Conservation (phyloP, 2,797 vertebrate genomes). For the Onychomys leucogaster region DNA sequence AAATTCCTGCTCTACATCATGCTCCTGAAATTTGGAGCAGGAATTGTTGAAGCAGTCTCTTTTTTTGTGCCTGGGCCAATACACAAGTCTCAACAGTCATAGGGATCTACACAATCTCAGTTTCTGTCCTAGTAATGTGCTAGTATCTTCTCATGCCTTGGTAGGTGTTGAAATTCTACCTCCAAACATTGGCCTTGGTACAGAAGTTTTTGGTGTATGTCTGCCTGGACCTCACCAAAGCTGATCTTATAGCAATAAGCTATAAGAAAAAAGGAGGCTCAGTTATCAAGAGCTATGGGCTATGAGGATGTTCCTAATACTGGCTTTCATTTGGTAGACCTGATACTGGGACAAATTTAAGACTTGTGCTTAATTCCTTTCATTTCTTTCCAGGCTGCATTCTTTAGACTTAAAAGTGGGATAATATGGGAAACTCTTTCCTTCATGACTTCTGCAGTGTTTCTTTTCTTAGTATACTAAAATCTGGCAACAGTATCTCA, state of each 20-base stretch:
- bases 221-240: not conserved
- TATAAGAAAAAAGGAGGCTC: not conserved
- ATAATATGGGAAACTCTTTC: not conserved
- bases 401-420: not conserved
- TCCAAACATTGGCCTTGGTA: not conserved
- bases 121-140: not conserved
- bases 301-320: not conserved
- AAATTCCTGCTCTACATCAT: not conserved
- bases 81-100: not conserved
- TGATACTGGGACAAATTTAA: not conserved
- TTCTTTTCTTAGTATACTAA: not conserved
- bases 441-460: not conserved
- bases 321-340: not conserved
- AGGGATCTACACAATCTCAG: not conserved
- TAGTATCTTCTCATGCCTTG: not conserved
- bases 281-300: not conserved
- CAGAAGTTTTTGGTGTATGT: not conserved
- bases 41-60: not conserved
- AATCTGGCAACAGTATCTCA: not conserved
- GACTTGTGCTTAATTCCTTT: not conserved
- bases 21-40: not conserved
- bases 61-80: not conserved
- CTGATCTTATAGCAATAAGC: not conserved
- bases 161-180: not conserved
- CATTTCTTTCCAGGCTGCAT: not conserved